Conservation (phyloP, 64 coral and sea anemone genomes). For the Montipora foliosa region DNA sequence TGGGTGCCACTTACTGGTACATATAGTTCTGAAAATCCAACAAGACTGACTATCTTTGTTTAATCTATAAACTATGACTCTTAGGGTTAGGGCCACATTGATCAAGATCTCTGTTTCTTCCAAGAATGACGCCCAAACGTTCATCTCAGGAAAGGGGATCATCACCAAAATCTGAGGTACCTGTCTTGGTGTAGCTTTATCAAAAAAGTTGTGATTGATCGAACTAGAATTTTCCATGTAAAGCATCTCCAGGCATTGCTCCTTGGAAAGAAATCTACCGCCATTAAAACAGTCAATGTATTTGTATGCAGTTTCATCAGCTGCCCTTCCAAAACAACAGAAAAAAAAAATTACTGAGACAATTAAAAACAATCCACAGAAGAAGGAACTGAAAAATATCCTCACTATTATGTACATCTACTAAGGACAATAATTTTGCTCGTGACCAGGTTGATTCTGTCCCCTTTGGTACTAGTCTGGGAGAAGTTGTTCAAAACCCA, state of each 20-base stretch:
- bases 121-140: too few relatives aligned
- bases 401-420: too few relatives aligned
- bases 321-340: conserved; percentile 36
- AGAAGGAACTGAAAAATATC: too few relatives aligned
- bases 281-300: conserved; percentile 74
- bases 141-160: too few relatives aligned
- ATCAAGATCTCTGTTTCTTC: too few relatives aligned
- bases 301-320: neutral
- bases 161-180: neutral
- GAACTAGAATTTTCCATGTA: neutral
- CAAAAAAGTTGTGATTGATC: neutral
- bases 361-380: neutral
- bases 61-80: too few relatives aligned
- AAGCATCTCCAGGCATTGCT: conserved; percentile 32
- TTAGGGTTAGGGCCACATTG: too few relatives aligned
- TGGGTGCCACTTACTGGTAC: neutral
- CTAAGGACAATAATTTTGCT: too few relatives aligned
- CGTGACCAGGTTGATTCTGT: too few relatives aligned
- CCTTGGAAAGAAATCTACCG: conserved; percentile 49
- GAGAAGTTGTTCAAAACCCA: too few relatives aligned
- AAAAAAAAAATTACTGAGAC: neutral
- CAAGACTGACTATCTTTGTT: too few relatives aligned
- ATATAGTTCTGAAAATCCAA: neutral
- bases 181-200: conserved; percentile 48
- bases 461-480: too few relatives aligned